Conservation (phyloP, 2,797 vertebrate genomes). For the Takifugu ocellatus region DNA sequence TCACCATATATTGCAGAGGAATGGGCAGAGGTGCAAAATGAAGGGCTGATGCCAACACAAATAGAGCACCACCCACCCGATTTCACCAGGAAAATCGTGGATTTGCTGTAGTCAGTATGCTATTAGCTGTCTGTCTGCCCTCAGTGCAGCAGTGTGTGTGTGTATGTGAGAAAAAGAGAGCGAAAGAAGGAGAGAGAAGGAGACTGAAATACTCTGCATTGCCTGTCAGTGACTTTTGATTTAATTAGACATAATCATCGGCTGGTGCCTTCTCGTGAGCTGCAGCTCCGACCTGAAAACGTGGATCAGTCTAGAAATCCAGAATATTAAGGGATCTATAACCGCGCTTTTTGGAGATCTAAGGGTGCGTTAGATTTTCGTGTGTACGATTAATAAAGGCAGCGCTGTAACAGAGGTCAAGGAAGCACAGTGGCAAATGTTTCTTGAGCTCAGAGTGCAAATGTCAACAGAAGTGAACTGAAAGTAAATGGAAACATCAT, state of each 20-base stretch:
- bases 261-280: constrained; percentile 45
- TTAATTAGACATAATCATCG: constrained; percentile 66
- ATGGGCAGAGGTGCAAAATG: constrained; percentile 52
- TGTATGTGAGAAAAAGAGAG: background rate
- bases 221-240: constrained; percentile 63
- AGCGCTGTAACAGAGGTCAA: constrained; percentile 1
- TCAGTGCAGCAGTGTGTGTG: constrained; percentile 5
- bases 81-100: constrained; percentile 14
- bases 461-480: constrained; percentile 1
- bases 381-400: constrained; percentile 8
- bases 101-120: no score
- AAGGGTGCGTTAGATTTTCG: constrained; percentile 22
- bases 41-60: background rate
- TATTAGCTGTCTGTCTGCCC: background rate
- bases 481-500: background rate
- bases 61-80: background rate
- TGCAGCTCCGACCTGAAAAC: constrained; percentile 43
- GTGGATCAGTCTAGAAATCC: constrained; percentile 37
- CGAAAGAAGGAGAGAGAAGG: no score
- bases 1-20: constrained; percentile 63
- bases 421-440: background rate
- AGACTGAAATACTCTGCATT: constrained; percentile 19
- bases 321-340: background rate
- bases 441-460: constrained; percentile 9
- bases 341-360: background rate